These are phyloP conservation scores for Manis crassicaudata DNA, from an alignment of 2,797 vertebrate genomes.

Conservation along the genomic window DNA sequence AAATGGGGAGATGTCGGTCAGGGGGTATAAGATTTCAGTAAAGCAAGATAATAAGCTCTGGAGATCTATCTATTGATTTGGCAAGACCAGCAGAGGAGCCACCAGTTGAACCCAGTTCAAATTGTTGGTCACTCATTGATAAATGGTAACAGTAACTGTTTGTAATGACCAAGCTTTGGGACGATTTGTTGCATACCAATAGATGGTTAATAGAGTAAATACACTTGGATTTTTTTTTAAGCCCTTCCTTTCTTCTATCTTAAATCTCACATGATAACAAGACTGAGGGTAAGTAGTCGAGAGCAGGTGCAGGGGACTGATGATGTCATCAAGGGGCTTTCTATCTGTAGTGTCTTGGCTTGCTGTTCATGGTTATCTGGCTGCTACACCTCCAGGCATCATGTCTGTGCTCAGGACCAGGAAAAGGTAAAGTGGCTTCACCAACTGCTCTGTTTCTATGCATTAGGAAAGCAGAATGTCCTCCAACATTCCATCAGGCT, in stretches of 20 bases:
- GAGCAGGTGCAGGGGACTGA: not conserved
- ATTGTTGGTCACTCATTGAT: not conserved
- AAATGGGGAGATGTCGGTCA: not conserved
- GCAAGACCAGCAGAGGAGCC: not conserved
- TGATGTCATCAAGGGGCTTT: not conserved
- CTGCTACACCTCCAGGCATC: not conserved
- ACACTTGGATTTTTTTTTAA: not conserved
- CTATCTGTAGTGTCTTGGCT: not conserved
- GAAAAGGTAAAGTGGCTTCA: not conserved
- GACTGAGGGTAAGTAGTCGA: not conserved
- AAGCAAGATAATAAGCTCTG: not conserved
- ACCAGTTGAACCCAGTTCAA: not conserved
- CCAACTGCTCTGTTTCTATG: not conserved
- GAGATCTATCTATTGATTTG: no score
- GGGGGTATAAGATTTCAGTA: not conserved
- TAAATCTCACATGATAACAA: not conserved
- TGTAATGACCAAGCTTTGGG: not conserved
- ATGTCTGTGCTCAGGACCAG: not conserved
- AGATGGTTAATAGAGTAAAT: not conserved
- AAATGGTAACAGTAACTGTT: not conserved
- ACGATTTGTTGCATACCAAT: not conserved
- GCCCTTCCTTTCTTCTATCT: not conserved
- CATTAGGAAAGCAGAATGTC: not conserved
- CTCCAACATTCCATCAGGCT: not conserved
- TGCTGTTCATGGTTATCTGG: not conserved